These are phyloP conservation scores for Schizothorax lantsangensis DNA, from an alignment of 2,797 vertebrate species.

Conservation along the genomic window DNA sequence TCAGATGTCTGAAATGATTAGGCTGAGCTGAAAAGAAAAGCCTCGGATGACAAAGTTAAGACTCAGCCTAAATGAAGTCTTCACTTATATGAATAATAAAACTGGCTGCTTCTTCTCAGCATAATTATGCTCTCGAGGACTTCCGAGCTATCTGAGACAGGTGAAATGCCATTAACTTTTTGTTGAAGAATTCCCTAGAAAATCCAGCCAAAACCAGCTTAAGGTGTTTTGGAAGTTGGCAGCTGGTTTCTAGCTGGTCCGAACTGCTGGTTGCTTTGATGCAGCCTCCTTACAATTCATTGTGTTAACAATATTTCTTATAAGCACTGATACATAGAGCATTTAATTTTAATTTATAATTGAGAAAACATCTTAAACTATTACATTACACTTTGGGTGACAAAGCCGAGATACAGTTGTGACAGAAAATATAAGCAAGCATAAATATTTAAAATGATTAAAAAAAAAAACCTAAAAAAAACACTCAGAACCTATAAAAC, in stretches of 20 bases:
- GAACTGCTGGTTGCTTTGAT: not conserved
- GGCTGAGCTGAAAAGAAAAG: slow-evolving; percentile 10
- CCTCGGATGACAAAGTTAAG: slow-evolving; percentile 21
- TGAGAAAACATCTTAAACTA: not conserved
- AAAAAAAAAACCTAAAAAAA: not conserved
- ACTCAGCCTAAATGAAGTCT: slow-evolving; percentile 23
- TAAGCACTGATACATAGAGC: no score
- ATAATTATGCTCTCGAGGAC: slow-evolving; percentile 28
- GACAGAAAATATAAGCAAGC: not conserved
- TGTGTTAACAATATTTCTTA: not conserved
- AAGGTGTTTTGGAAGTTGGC: not conserved
- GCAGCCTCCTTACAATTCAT: not conserved
- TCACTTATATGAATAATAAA: slow-evolving; percentile 23
- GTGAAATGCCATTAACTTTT: not conserved
- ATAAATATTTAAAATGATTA: not conserved
- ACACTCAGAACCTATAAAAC: not conserved
- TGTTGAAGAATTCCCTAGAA: not conserved
- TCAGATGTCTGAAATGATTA: slow-evolving; percentile 33
- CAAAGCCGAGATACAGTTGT: not conserved
- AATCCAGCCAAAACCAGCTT: not conserved
- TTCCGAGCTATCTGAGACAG: slow-evolving; percentile 25
- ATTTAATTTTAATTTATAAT: not conserved
- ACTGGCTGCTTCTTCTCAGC: not conserved
- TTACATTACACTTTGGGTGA: not conserved
- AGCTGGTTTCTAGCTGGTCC: not conserved